Conservation (phyloP, 1,140 invertebrate species). For the Bactericera cockerelli region DNA sequence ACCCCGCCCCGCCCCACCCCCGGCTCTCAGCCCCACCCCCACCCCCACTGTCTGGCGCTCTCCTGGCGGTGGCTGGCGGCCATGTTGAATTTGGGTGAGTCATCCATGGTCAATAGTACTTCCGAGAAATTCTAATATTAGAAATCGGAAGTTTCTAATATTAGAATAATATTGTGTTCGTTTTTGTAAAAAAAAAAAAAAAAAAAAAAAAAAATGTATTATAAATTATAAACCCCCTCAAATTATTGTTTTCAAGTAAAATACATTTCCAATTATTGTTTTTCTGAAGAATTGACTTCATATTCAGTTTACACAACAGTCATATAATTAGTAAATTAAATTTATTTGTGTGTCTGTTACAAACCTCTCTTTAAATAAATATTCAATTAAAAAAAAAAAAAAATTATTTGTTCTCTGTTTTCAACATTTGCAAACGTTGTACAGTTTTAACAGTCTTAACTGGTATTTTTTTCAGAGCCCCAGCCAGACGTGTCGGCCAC, state of each 20-base stretch:
- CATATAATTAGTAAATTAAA: not conserved
- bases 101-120: slow-evolving; percentile 11
- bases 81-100: slow-evolving; percentile 47
- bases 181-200: no score
- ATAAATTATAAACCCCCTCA: no score
- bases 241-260: no score
- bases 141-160: no score
- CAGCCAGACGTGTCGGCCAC: slow-evolving; percentile 60
- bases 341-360: not conserved
- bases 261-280: no score
- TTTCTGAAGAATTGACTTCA: not conserved
- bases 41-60: slow-evolving; percentile 53
- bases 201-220: no score
- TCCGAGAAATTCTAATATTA: no score
- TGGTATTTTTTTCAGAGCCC: slow-evolving; percentile 43
- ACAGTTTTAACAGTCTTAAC: no score
- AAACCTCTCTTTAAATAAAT: no score
- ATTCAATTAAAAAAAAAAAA: no score
- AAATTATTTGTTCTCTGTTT: slow-evolving; percentile 7
- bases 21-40: slow-evolving; percentile 32
- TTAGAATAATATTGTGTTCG: not conserved
- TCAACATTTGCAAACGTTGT: not conserved
- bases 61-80: slow-evolving; percentile 71
- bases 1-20: slow-evolving; percentile 34
- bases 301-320: not conserved